Evolutionary conservation across 1,140 invertebrate genomes (phyloP), one percentile per base, ranked within the genome.

Genomic region (Amphibalanus amphitrite): DNA sequence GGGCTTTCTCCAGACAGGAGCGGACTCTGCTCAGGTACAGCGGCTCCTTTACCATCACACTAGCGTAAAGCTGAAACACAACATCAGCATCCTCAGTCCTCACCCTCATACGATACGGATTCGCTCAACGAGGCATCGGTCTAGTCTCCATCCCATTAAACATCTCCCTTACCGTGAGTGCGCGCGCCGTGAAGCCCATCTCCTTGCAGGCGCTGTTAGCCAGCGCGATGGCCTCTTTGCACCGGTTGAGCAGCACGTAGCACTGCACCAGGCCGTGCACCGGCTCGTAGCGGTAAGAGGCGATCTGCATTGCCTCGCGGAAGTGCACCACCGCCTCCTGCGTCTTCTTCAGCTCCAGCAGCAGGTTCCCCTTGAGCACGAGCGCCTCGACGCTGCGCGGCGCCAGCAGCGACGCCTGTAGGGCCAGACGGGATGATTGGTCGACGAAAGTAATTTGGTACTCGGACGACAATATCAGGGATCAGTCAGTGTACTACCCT

Each of bases 241-340:
- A 79, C 67, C 88, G 80, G 73, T 87, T 84, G 79, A 85, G 83
- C 17, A 85, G 84, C 59, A 88, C 79, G 75, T 89, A 89, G 78
- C 86, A 88, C 75, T 89, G 86, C 10, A 89, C 85, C 33, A 90
- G 78, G 29, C 88, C 88, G 73, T 75, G 72, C 65, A 38, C 85
- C 6, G 85, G 83, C 77, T 90, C 89, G 77, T 82, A 86, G 75
- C 85, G 78, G 75, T 82, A 80, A 13, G 84, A 82, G 38, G 82
- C 82, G 40, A 84, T 79, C 75, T 86, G 84, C 74, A 88, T 82
- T 0, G 88, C 89, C 79, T 91, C 88, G 74, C 87, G 82, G 79
- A 89, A 90, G 77, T 88, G 86, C 65, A 83, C 80, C 1, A 87
- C 82, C 13, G 89, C 88, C 74, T 90, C 89, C 71, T 85, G 83